Evolutionary conservation across 2,888 invertebrate species (phyloP).

Genomic region (Horisme vitalbata): DNA sequence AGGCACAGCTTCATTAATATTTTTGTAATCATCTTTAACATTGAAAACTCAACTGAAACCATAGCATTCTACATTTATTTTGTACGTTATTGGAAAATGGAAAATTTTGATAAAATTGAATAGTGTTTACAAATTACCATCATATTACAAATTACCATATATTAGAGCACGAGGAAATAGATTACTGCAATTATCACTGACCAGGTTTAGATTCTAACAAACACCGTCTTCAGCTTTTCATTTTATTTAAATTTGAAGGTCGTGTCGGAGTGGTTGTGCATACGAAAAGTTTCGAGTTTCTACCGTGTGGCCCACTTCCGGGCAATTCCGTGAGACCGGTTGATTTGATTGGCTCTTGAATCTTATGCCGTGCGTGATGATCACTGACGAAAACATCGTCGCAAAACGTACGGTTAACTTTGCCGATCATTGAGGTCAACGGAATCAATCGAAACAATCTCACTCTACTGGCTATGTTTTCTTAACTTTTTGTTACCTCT

Average conservation of each 20-base stretch:
- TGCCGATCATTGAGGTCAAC: conserved; percentile 60
- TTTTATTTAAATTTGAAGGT: conserved; percentile 67
- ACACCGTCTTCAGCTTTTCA: conserved; percentile 43
- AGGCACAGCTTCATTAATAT: conserved; percentile 2
- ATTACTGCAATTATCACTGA: background rate
- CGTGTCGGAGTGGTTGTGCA: conserved; percentile 48
- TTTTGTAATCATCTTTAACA: conserved; percentile 14
- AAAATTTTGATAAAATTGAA: background rate
- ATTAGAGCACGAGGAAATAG: background rate
- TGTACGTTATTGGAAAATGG: no score
- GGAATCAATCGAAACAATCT: conserved; percentile 52
- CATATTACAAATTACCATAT: background rate
- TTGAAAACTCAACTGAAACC: conserved; percentile 2
- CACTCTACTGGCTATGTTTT: conserved; percentile 30
- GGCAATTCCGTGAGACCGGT: conserved; percentile 61
- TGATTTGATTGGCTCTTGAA: conserved; percentile 51
- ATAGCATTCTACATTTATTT: no score
- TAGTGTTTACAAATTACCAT: no score
- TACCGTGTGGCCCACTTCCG: conserved; percentile 66
- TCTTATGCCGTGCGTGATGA: conserved; percentile 48
- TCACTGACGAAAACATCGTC: conserved; percentile 54
- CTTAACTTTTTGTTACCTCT: conserved; percentile 28
- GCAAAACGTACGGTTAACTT: conserved; percentile 47
- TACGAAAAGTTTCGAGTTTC: conserved; percentile 63
- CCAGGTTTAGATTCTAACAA: conserved; percentile 4